phyloP scores from a whole-genome alignment of 2,113 vertebrate species.

The Bettongia penicillata region DNA sequence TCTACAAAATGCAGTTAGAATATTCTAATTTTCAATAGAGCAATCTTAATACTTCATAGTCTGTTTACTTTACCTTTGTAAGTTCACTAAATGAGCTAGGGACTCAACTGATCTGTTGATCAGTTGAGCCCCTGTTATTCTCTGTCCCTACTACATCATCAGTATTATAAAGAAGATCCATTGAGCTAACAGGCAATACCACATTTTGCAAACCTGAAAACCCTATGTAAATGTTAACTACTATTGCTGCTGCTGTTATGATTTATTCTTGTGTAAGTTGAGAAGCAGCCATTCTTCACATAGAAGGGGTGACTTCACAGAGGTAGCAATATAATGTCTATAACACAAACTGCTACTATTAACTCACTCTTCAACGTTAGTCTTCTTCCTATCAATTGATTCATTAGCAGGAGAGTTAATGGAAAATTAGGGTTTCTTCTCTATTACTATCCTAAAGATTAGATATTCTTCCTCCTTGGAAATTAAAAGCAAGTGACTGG shows the following conservation, averaged over 20 bases:
- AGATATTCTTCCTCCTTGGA: background rate
- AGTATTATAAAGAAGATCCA: background rate
- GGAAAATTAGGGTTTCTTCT: conserved; percentile 20
- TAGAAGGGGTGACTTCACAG: conserved; percentile 46
- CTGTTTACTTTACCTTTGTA: background rate
- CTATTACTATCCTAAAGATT: background rate
- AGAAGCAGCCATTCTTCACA: conserved; percentile 28
- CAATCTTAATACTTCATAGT: background rate
- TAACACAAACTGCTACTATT: background rate
- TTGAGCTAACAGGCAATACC: background rate
- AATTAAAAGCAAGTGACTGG: background rate
- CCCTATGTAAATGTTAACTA: background rate
- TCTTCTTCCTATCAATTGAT: background rate
- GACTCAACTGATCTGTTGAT: background rate
- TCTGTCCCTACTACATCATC: background rate
- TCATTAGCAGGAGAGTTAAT: background rate
- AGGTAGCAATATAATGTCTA: conserved; percentile 44
- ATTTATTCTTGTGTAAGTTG: background rate
- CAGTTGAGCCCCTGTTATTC: background rate
- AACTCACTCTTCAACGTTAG: conserved; percentile 22
- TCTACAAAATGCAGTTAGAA: background rate
- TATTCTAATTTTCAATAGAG: background rate
- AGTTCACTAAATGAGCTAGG: background rate
- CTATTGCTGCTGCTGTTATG: background rate
- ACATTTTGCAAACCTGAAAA: background rate